Evolutionary conservation across 2,797 vertebrate genomes (phyloP), one percentile per base, ranked within the genome.

Genomic region (Crenichthys baileyi): DNA sequence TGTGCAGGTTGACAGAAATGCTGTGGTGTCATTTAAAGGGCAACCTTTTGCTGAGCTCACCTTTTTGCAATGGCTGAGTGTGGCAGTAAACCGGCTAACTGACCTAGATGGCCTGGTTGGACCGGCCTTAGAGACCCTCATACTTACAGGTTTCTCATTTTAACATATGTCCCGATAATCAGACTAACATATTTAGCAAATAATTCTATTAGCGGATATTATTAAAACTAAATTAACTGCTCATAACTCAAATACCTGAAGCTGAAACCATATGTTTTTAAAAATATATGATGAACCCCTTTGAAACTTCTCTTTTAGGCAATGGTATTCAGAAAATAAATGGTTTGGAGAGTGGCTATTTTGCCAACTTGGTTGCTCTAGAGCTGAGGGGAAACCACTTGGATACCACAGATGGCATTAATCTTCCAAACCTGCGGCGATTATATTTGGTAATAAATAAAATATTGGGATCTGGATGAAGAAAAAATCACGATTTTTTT

Each of bases 301-400:
- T 77, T 73, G 2, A 16, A 76, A 77, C 9, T 6, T 78, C 3
- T 80, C 29, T 78, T 61, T 44, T 88, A 99, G 98, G 96, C 84
- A 99, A 99, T 84, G 67, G 85, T n/a, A 96, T 99, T 85, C 90
- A 87, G 75, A 80, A 7, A 26, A 60, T 96, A 12, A 88, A 87
- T 12, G 94, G 94, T 56, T 90, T 98, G 82, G 94, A 96, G 73
- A 93, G 91, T 0, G 60, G 85, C 20, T 93, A 86, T 5, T 92
- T 99, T 88, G 84, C 77, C 55, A 97, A 94, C 85, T 88, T 99
- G 84, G 94, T 96, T 46, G 96, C 94, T 36, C 84, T 99, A 56
- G 98, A 99, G 87, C 93, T 99, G 71, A 96, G 96, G 84, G 96
- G 96, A 82, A 99, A 98, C 89, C 78, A 73, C 4, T 80, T 99